These are phyloP conservation scores for Molorchus minor DNA, from an alignment of 2,888 invertebrate genomes.

Conservation along the genomic window DNA sequence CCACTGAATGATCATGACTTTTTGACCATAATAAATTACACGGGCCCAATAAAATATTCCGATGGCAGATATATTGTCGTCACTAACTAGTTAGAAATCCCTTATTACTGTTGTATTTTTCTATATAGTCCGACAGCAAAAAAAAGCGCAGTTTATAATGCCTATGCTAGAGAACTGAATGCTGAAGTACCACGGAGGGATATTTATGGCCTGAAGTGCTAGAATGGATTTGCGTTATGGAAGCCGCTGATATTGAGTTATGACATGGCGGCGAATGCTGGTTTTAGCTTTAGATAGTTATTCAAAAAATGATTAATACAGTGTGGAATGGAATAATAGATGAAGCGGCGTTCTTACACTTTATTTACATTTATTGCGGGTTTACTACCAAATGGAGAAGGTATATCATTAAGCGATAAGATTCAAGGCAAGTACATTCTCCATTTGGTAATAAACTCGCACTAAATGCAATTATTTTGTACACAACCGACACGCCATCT, in stretches of 20 bases:
- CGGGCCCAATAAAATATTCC: conserved; percentile 15
- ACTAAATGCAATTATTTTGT: no score
- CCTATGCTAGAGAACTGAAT: background rate
- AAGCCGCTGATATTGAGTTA: background rate
- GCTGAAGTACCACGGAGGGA: background rate
- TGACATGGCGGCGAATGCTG: no score
- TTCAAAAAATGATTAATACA: no score
- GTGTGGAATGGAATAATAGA: no score
- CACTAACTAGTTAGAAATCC: conserved; percentile 2
- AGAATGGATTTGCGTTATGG: background rate
- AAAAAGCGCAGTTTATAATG: background rate
- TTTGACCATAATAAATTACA: conserved; percentile 14
- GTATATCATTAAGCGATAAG: no score
- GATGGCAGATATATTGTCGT: conserved; percentile 14
- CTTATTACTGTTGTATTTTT: background rate
- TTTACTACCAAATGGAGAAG: no score
- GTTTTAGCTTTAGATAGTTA: no score
- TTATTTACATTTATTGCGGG: no score
- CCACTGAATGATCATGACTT: conserved; percentile 20
- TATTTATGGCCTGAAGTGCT: background rate
- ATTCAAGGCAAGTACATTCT: no score
- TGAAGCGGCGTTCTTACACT: no score
- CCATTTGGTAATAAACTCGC: no score
- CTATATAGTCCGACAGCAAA: background rate
- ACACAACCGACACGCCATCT: no score